Percentiles rank a stretch among this genome's conserved stretches.
These are phyloP conservation scores for Pangasianodon gigas DNA, from an alignment of 2,113 vertebrate species.

Conservation along the genomic window DNA sequence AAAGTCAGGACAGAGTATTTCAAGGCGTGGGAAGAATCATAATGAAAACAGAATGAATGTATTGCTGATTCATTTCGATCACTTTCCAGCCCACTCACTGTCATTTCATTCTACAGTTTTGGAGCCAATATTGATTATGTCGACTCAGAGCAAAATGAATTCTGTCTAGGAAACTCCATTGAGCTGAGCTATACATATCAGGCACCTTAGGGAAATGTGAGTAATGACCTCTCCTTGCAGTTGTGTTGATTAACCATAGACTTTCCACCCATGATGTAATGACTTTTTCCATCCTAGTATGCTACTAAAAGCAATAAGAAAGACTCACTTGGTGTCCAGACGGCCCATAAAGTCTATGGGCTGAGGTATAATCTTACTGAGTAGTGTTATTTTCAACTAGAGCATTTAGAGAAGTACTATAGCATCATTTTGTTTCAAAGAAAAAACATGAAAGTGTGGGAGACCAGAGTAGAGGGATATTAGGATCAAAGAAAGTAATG, in stretches of 20 bases:
- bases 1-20: conserved; percentile 1
- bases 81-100: conserved; percentile 21
- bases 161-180: conserved; percentile 31
- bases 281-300: conserved; percentile 15
- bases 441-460: not conserved
- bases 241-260: conserved; percentile 41
- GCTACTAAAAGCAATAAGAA: conserved; percentile 25
- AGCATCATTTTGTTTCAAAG: not conserved
- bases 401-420: conserved; percentile 1
- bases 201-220: conserved; percentile 33
- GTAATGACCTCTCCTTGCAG: conserved; percentile 36
- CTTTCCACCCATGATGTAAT: conserved; percentile 28
- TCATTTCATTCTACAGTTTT: conserved; percentile 27
- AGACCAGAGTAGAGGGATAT: not conserved
- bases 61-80: conserved; percentile 26
- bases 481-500: not conserved
- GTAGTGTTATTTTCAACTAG: not conserved
- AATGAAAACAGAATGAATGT: conserved; percentile 29
- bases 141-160: conserved; percentile 34
- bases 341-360: conserved; percentile 2
- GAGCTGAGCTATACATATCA: conserved; percentile 22
- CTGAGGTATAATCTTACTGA: conserved; percentile 18
- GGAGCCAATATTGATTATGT: conserved; percentile 45
- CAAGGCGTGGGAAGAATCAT: conserved; percentile 11
- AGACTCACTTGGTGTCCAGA: conserved; percentile 20